Conservation (phyloP, 1,140 invertebrate genomes). For the Ceratoteleas bidentatus region DNA sequence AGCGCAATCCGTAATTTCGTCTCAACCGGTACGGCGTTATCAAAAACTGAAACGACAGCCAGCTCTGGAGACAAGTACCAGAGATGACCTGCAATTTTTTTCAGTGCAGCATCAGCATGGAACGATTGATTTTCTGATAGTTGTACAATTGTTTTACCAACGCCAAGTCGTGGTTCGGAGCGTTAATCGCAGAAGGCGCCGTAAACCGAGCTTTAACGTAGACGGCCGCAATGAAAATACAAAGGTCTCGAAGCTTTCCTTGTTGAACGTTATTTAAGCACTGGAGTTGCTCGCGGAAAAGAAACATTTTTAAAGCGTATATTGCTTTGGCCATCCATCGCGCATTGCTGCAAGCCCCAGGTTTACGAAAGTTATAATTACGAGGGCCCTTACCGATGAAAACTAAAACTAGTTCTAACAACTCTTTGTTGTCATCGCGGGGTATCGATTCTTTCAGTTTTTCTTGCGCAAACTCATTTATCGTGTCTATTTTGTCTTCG, state of each 20-base stretch:
- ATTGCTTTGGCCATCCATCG: constrained; percentile 75
- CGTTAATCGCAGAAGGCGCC: constrained; percentile 28
- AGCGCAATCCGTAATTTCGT: no score
- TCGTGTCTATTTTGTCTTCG: neutral
- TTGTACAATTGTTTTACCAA: constrained; percentile 47
- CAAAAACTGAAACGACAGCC: no score
- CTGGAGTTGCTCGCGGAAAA: constrained; percentile 58
- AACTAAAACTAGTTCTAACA: constrained; percentile 58
- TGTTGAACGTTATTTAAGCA: constrained; percentile 34
- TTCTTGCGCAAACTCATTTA: neutral
- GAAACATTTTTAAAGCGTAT: constrained; percentile 73
- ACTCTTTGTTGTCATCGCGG: constrained; percentile 64
- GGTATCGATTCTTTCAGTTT: constrained; percentile 53
- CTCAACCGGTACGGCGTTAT: no score
- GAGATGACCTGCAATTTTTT: no score
- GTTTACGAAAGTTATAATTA: constrained; percentile 33
- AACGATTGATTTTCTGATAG: constrained; percentile 31
- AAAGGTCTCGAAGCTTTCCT: constrained; percentile 56
- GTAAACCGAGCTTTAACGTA: constrained; percentile 57
- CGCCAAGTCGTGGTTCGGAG: constrained; percentile 49
- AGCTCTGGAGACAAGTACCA: no score
- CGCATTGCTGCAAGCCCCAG: constrained; percentile 68
- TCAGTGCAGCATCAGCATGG: constrained; percentile 36
- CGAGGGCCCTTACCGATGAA: constrained; percentile 53
- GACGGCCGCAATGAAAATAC: constrained; percentile 39